These are phyloP conservation scores for Adelphocoris suturalis DNA, from an alignment of 2,888 invertebrate species.

Conservation along the genomic window DNA sequence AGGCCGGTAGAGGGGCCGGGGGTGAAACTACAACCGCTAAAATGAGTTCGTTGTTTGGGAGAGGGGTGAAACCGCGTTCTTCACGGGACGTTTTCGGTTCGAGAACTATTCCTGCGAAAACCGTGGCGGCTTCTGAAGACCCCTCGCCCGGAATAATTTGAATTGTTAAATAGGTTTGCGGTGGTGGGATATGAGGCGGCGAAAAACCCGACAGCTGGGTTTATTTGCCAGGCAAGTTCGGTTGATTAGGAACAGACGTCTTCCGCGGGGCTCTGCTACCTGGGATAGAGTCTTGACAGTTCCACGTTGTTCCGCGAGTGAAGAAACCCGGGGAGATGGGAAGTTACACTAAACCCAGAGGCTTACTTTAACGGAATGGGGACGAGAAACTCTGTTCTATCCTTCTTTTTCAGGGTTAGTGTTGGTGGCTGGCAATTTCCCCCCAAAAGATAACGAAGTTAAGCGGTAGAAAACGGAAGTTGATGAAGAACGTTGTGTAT, in stretches of 20 bases:
- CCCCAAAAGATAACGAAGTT: too few species aligned
- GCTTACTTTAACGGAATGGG: too few species aligned
- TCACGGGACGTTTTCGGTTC: constrained; percentile 24
- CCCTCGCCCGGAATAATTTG: constrained; percentile 37
- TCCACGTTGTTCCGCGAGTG: too few species aligned
- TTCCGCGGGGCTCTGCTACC: neutral
- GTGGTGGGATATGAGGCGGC: neutral
- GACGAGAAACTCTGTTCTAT: too few species aligned
- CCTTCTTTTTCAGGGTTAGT: too few species aligned
- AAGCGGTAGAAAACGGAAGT: too few species aligned
- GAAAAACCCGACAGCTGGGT: constrained; percentile 44
- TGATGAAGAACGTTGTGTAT: too few species aligned
- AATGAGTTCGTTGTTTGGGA: constrained; percentile 24
- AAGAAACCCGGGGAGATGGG: too few species aligned
- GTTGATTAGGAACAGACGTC: neutral
- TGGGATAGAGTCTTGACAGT: too few species aligned
- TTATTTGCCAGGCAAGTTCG: neutral
- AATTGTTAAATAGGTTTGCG: constrained; percentile 34
- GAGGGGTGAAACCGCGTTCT: constrained; percentile 16
- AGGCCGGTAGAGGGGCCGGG: neutral
- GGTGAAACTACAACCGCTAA: constrained; percentile 28
- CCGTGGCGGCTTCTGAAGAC: neutral
- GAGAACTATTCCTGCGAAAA: constrained; percentile 44
- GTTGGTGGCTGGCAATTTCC: too few species aligned
- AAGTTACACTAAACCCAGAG: too few species aligned